Evolutionary conservation across 2,797 vertebrate genomes (phyloP).

Genomic region (Rhabdophis nuchalis): DNA sequence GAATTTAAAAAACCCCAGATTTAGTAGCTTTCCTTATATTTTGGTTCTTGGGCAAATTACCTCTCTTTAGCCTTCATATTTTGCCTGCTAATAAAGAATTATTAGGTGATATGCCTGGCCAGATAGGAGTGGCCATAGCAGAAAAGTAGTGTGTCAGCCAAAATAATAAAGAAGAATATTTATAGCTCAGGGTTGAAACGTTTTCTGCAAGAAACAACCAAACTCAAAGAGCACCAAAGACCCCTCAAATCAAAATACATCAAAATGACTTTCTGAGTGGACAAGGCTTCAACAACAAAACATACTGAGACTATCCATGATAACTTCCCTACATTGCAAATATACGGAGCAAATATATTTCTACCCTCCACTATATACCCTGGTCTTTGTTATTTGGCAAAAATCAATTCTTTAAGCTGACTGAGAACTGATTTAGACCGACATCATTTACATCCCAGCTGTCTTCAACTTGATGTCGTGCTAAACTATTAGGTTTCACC

Average conservation of each 20-base stretch:
- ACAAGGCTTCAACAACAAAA: not conserved
- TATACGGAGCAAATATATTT: not conserved
- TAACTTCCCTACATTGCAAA: not conserved
- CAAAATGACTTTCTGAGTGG: not conserved
- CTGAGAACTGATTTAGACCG: not conserved
- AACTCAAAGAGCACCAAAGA: not conserved
- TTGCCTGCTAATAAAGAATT: not conserved
- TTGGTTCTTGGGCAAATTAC: not conserved
- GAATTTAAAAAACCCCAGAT: not conserved
- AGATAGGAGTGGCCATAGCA: not conserved
- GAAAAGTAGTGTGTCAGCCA: not conserved
- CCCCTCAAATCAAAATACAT: not conserved
- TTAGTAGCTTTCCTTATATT: not conserved
- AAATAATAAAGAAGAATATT: not conserved
- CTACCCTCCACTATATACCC: not conserved
- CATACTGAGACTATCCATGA: not conserved
- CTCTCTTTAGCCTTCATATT: not conserved
- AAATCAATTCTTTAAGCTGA: not conserved
- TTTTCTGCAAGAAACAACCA: not conserved
- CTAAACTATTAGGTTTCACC: not conserved
- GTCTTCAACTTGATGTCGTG: not conserved
- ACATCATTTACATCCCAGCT: not conserved
- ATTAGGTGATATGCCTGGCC: not conserved
- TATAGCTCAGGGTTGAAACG: not conserved
- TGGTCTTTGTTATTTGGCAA: not conserved